Conservation (phyloP, 2,797 vertebrate species). For the Loris lydekkerianus region DNA sequence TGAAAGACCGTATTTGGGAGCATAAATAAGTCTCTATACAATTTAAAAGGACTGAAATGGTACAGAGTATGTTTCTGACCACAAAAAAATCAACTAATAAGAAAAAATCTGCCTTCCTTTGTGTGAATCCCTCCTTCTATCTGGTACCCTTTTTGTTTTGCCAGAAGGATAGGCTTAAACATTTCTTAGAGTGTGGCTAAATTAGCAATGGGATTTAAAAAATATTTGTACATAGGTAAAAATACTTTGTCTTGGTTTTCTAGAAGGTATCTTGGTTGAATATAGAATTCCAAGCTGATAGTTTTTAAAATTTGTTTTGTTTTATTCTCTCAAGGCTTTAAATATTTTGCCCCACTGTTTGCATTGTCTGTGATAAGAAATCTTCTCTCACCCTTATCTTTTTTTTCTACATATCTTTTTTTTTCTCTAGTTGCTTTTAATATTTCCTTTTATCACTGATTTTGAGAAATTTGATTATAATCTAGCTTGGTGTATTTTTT, state of each 20-base stretch:
- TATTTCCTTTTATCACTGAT: not conserved
- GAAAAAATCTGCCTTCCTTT: not conserved
- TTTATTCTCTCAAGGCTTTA: not conserved
- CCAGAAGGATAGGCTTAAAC: not conserved
- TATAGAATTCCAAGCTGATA: too few species aligned
- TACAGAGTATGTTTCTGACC: not conserved
- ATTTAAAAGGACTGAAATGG: not conserved
- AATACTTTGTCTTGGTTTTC: not conserved
- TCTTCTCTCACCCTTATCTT: not conserved
- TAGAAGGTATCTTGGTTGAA: not conserved
- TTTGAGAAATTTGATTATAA: not conserved
- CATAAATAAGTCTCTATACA: not conserved
- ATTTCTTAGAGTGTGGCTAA: not conserved
- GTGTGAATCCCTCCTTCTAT: not conserved
- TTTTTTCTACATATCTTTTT: not conserved
- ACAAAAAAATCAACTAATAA: not conserved
- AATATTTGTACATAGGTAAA: not conserved
- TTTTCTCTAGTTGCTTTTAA: not conserved
- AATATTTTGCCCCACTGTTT: not conserved
- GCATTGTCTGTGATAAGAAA: not conserved
- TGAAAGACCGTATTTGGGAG: not conserved
- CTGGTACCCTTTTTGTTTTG: not conserved
- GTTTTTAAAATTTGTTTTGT: not conserved
- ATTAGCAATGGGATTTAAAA: not conserved
- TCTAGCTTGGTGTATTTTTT: not conserved